Evolutionary conservation across 2,113 vertebrate genomes (phyloP).

Genomic region (Corythornis madagascariensis): DNA sequence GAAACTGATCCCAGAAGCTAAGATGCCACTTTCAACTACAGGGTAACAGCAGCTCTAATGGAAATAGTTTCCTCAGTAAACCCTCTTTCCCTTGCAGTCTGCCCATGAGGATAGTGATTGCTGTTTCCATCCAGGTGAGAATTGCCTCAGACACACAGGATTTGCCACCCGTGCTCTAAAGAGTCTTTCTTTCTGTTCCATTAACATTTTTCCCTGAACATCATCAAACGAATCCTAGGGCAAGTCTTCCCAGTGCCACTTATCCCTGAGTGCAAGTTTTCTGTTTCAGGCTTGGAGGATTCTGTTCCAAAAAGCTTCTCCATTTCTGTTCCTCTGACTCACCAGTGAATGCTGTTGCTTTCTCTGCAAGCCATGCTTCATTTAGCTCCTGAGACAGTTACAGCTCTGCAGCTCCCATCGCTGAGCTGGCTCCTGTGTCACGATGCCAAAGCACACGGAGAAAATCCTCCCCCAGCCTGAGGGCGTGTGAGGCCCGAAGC

Average conservation of each 20-base stretch:
- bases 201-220: background rate
- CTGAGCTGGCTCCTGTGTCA: background rate
- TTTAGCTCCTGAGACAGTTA: background rate
- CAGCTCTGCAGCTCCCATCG: background rate
- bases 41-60: background rate
- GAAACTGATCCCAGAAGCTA: background rate
- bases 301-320: background rate
- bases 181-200: background rate
- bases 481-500: fast-evolving
- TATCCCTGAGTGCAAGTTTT: background rate
- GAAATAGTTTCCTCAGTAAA: background rate
- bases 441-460: background rate
- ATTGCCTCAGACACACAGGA: background rate
- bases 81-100: background rate
- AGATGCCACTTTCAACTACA: background rate
- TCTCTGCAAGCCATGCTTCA: background rate
- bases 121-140: background rate
- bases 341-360: background rate
- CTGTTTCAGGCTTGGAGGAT: background rate
- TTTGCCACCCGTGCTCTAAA: background rate
- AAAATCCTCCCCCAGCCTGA: background rate
- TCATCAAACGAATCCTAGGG: background rate
- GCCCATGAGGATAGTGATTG: background rate
- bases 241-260: background rate
- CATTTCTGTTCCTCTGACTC: background rate